Conservation (phyloP, 2,888 invertebrate species). For the Cartodere bifasciata region DNA sequence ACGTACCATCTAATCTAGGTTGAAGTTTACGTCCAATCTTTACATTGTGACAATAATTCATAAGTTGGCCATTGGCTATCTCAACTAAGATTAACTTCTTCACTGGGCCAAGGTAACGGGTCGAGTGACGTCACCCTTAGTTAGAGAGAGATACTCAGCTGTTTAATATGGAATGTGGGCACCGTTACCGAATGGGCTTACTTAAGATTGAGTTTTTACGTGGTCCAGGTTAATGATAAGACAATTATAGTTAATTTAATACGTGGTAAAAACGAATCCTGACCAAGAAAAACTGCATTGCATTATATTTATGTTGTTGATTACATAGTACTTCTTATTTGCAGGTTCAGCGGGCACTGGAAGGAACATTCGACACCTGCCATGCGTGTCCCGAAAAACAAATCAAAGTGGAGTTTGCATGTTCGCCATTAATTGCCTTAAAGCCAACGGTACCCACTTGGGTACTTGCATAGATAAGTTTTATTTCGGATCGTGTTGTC, state of each 20-base stretch:
- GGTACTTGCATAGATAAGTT: slow-evolving; percentile 89
- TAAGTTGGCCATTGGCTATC: too few species aligned
- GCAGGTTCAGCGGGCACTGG: slow-evolving; percentile 66
- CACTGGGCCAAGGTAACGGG: slow-evolving; percentile 20
- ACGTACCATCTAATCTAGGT: too few species aligned
- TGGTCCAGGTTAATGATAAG: too few species aligned
- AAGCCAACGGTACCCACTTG: slow-evolving; percentile 80
- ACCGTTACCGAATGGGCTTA: too few species aligned
- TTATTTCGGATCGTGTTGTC: slow-evolving; percentile 88
- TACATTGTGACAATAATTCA: too few species aligned
- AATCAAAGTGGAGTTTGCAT: slow-evolving; percentile 78
- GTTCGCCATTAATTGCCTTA: slow-evolving; percentile 88
- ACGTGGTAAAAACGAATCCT: too few species aligned
- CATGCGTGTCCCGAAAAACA: slow-evolving; percentile 71
- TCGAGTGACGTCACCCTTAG: slow-evolving; percentile 30
- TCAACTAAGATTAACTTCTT: too few species aligned
- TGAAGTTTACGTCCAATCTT: too few species aligned
- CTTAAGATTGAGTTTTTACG: too few species aligned
- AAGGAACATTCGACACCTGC: slow-evolving; percentile 78
- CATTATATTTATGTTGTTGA: too few species aligned
- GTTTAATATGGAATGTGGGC: slow-evolving; percentile 29
- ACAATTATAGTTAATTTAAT: too few species aligned
- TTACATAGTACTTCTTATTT: slow-evolving; percentile 26
- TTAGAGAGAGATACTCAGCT: slow-evolving; percentile 26
- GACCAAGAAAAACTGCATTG: too few species aligned